phyloP scores from a whole-genome alignment of 2,797 vertebrate genomes.

The Oreonectes daqikongensis region DNA sequence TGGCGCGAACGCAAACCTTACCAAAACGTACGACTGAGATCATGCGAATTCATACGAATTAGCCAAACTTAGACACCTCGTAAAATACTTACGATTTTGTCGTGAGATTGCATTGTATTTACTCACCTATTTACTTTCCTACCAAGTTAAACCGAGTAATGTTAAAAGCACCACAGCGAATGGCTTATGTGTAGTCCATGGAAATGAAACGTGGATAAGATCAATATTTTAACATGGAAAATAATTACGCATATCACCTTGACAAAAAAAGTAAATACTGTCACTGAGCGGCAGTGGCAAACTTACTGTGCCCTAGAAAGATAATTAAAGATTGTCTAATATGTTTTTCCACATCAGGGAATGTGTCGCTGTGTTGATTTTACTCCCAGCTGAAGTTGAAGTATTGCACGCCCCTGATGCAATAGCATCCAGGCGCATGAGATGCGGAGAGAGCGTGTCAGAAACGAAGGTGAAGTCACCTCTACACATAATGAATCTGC shows the following conservation, averaged over 20 bases:
- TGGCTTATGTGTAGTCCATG: background rate
- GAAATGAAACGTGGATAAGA: background rate
- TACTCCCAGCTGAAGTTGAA: slow-evolving; percentile 25
- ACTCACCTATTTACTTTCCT: background rate
- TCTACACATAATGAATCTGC: slow-evolving; percentile 76
- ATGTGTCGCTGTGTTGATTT: slow-evolving; percentile 36
- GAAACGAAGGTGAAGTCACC: slow-evolving; percentile 62
- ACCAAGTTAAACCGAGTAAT: background rate
- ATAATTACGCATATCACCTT: background rate
- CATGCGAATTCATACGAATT: too few species aligned
- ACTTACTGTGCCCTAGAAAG: slow-evolving; percentile 1
- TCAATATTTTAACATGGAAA: slow-evolving; percentile 4
- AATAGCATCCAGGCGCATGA: slow-evolving; percentile 30
- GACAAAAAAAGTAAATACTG: background rate
- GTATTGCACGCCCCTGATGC: slow-evolving; percentile 49
- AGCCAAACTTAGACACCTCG: too few species aligned
- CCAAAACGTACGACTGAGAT: too few species aligned
- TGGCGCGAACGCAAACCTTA: too few species aligned
- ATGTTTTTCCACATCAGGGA: slow-evolving; percentile 10
- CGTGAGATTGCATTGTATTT: too few species aligned
- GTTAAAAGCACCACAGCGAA: background rate
- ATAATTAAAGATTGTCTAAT: slow-evolving; percentile 36
- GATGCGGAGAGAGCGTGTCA: background rate
- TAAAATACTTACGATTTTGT: too few species aligned
- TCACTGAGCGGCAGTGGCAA: background rate